phyloP scores from a whole-genome alignment of 2,888 invertebrate species.

The Asteroscopus sphinx region DNA sequence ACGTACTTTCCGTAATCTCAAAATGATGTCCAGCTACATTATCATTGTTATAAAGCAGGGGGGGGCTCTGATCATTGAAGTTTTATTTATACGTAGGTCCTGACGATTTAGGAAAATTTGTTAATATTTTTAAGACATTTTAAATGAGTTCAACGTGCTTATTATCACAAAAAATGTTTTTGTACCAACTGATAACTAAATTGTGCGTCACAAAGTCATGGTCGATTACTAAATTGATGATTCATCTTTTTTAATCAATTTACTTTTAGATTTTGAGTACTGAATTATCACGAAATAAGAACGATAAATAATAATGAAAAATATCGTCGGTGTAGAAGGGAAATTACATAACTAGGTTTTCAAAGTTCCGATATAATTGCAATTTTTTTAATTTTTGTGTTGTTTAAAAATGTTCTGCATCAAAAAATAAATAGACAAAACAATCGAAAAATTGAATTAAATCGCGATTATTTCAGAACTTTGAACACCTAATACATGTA shows the following conservation, averaged over 20 bases:
- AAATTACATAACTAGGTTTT: not conserved
- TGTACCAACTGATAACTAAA: constrained; percentile 23
- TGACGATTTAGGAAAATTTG: constrained; percentile 18
- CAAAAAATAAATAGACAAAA: no score
- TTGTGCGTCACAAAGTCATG: constrained; percentile 32
- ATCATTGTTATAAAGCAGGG: constrained; percentile 8
- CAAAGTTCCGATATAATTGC: no score
- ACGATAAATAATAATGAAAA: not conserved
- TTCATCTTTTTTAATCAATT: constrained; percentile 21
- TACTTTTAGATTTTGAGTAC: constrained; percentile 24
- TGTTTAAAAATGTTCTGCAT: no score
- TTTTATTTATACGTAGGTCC: constrained; percentile 20
- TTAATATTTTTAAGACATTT: constrained; percentile 1
- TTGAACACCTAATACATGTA: no score
- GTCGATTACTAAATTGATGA: constrained; percentile 24
- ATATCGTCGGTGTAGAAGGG: no score
- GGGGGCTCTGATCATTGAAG: not conserved
- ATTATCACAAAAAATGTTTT: constrained; percentile 32
- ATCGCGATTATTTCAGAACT: no score
- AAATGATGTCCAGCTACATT: constrained; percentile 23
- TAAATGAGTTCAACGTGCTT: constrained; percentile 32
- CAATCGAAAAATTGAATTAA: no score
- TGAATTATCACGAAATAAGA: constrained; percentile 11
- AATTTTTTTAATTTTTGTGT: no score
- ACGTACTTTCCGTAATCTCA: constrained; percentile 45